These are phyloP conservation scores for Fringilla coelebs DNA, from an alignment of 2,797 vertebrate genomes.

Conservation along the genomic window DNA sequence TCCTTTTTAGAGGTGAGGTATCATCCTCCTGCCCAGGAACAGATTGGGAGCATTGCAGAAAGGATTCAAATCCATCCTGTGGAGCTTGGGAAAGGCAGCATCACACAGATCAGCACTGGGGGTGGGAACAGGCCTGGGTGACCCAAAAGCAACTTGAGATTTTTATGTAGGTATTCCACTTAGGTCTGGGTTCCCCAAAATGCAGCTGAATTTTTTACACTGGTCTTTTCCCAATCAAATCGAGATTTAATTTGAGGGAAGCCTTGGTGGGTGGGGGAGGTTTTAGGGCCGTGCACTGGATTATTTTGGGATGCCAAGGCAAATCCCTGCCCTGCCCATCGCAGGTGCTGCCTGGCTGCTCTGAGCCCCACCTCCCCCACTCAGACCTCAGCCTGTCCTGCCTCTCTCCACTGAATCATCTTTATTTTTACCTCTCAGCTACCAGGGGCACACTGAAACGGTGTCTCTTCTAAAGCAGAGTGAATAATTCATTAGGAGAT, in stretches of 20 bases:
- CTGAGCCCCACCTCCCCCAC: not conserved
- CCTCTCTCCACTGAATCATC: not conserved
- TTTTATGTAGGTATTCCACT: not conserved
- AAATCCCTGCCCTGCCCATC: not conserved
- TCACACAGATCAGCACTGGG: rapidly evolving
- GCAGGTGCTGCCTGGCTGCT: not conserved
- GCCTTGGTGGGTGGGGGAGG: not conserved
- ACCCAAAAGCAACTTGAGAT: not conserved
- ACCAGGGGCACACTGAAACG: constrained; percentile 23
- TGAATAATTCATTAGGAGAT: constrained; percentile 78
- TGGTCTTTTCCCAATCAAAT: not conserved
- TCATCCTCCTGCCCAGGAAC: not conserved
- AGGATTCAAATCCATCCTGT: not conserved
- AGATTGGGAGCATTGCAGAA: not conserved
- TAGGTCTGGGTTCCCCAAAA: not conserved
- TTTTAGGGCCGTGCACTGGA: not conserved
- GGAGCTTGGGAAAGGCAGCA: rapidly evolving
- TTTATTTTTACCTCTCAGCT: constrained; percentile 53
- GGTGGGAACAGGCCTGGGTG: not conserved
- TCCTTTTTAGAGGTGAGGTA: not conserved
- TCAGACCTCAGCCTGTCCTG: not conserved
- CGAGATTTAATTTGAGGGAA: not conserved
- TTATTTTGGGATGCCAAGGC: not conserved
- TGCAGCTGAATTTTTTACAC: not conserved
- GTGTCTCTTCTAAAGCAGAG: constrained; percentile 64